These are phyloP conservation scores for Caradrina clavipalpis DNA, from an alignment of 2,888 invertebrate species.

Conservation along the genomic window DNA sequence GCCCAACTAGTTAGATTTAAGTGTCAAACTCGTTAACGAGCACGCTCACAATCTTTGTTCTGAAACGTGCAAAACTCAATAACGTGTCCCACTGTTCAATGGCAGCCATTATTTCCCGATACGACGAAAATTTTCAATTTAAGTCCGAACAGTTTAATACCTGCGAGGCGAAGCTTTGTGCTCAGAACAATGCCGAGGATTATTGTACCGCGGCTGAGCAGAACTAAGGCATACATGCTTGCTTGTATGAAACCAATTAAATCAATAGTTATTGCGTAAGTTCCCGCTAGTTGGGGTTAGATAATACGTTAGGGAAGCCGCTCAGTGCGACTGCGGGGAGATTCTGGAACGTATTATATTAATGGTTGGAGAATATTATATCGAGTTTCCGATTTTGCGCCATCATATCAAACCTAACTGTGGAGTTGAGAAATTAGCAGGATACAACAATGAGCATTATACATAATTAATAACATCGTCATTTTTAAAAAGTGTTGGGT, in stretches of 20 bases:
- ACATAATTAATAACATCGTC: no score
- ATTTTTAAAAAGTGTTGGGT: no score
- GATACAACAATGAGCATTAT: background rate
- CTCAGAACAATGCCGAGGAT: constrained; percentile 65
- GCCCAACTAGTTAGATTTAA: constrained; percentile 22
- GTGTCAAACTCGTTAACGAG: constrained; percentile 47
- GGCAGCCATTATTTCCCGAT: constrained; percentile 64
- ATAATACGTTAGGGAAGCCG: constrained; percentile 44
- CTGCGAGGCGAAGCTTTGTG: constrained; percentile 67
- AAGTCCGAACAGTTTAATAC: constrained; percentile 70
- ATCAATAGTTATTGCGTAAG: constrained; percentile 64
- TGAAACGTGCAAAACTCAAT: constrained; percentile 60
- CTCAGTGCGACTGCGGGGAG: constrained; percentile 32
- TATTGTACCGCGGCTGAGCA: constrained; percentile 59
- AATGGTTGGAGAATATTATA: constrained; percentile 8
- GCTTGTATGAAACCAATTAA: constrained; percentile 55
- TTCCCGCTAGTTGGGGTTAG: constrained; percentile 45
- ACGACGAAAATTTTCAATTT: constrained; percentile 73
- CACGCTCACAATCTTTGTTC: constrained; percentile 50
- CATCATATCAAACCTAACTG: background rate
- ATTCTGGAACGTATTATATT: constrained; percentile 35
- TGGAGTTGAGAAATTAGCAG: background rate
- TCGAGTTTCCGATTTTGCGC: background rate
- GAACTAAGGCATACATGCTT: constrained; percentile 49
- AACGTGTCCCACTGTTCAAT: constrained; percentile 60